phyloP scores from a whole-genome alignment of 2,888 invertebrate species.

The Caenorhabditis sp. region DNA sequence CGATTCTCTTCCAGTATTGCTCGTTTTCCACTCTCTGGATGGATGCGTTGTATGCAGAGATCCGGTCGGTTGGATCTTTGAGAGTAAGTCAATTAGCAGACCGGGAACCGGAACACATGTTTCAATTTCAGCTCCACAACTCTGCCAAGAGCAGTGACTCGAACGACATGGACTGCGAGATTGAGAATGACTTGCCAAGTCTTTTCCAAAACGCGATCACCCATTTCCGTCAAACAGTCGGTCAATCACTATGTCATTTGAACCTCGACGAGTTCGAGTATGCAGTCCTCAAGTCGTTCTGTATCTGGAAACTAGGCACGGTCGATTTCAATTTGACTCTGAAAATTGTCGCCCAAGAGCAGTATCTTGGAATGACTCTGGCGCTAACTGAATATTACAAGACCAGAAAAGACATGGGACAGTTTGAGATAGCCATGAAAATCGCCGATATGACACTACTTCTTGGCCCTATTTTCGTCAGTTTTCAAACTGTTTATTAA shows the following conservation, averaged over 20 bases:
- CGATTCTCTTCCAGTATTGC: conserved; percentile 20
- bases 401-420: conserved; percentile 30
- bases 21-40: conserved; percentile 39
- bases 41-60: conserved; percentile 21
- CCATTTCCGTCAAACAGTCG: conserved; percentile 32
- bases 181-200: not conserved
- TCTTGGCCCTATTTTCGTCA: conserved; percentile 44
- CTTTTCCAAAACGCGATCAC: not conserved
- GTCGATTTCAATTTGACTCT: conserved; percentile 43
- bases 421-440: conserved; percentile 39
- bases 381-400: conserved; percentile 39
- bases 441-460: conserved; percentile 42
- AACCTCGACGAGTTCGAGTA: conserved; percentile 36
- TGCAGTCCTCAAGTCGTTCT: conserved; percentile 32
- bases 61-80: not conserved
- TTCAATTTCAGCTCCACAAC: not conserved
- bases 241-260: not conserved
- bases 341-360: conserved; percentile 48
- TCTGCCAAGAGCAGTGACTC: not conserved
- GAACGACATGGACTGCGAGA: not conserved
- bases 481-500: not conserved
- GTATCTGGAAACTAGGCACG: conserved; percentile 50
- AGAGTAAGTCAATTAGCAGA: not conserved
- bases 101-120: no score
- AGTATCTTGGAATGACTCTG: conserved; percentile 28